These are phyloP conservation scores for Steinernema hermaphroditum DNA, from an alignment of 2,888 invertebrate genomes.

Conservation along the genomic window DNA sequence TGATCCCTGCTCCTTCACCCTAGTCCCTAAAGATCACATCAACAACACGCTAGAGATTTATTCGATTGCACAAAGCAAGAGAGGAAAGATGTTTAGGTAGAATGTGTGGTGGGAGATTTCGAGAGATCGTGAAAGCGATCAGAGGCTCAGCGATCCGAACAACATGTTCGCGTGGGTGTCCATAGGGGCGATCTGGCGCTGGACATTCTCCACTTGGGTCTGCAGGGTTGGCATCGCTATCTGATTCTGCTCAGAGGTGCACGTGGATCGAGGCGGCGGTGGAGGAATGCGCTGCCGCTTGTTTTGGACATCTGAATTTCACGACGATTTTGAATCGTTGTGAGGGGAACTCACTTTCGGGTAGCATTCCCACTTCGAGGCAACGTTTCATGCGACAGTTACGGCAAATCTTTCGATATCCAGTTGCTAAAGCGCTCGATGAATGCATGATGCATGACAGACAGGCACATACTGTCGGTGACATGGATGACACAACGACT, in stretches of 20 bases:
- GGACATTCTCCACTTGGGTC: not conserved
- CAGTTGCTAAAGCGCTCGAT: constrained; percentile 48
- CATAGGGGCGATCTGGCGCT: not conserved
- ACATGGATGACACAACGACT: constrained; percentile 57
- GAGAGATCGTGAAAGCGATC: not conserved
- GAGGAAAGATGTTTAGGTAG: too few relatives aligned
- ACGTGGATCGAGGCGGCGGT: not conserved
- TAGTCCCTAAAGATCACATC: too few relatives aligned
- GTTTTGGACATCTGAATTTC: constrained; percentile 58
- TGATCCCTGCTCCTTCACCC: too few relatives aligned
- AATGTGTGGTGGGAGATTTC: too few relatives aligned
- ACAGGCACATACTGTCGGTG: constrained; percentile 45
- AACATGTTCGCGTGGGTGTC: constrained; percentile 8
- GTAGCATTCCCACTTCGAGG: constrained; percentile 63
- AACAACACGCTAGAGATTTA: too few relatives aligned
- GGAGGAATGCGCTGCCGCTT: constrained; percentile 49
- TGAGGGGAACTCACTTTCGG: constrained; percentile 54
- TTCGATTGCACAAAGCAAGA: too few relatives aligned
- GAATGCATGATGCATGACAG: constrained; percentile 1
- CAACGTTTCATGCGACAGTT: constrained; percentile 61
- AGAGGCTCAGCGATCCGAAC: not conserved
- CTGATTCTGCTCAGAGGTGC: not conserved
- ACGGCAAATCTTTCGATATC: constrained; percentile 64
- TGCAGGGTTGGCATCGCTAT: not conserved
- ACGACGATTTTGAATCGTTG: not conserved